These are phyloP conservation scores for Chaetogeoica ovagalla DNA, from an alignment of 2,888 invertebrate genomes.

Conservation along the genomic window DNA sequence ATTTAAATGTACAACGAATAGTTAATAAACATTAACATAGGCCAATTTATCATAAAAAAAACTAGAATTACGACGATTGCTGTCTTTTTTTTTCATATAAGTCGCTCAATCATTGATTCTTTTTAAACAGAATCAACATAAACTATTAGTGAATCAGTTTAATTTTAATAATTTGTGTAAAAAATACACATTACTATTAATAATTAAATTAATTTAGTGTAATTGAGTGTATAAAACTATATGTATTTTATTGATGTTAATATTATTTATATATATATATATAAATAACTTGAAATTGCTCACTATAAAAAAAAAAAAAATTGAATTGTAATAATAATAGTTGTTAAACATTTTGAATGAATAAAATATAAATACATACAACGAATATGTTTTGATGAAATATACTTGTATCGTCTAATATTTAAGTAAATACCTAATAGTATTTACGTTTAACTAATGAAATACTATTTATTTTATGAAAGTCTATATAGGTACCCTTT, in stretches of 20 bases:
- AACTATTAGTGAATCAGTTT: conserved; percentile 11
- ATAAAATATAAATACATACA: too few relatives aligned
- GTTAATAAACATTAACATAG: neutral
- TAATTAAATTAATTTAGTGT: neutral
- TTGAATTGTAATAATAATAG: too few relatives aligned
- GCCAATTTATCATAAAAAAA: neutral
- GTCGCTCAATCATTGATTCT: conserved; percentile 31
- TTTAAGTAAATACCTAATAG: too few relatives aligned
- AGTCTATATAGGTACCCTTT: too few relatives aligned
- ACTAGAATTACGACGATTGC: conserved; percentile 10
- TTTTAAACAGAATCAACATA: conserved; percentile 26
- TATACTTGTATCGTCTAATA: too few relatives aligned
- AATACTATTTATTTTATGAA: too few relatives aligned
- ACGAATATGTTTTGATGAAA: too few relatives aligned
- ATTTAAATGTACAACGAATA: conserved; percentile 41
- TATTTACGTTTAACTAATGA: too few relatives aligned
- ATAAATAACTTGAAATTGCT: conserved; percentile 40
- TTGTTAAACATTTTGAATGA: too few relatives aligned
- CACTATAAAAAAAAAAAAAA: conserved; percentile 14
- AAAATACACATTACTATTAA: neutral
- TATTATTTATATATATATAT: conserved; percentile 33
- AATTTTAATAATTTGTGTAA: conserved; percentile 7
- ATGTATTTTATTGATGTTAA: conserved; percentile 10
- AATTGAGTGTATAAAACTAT: conserved; percentile 7
- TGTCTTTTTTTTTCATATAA: neutral